Evolutionary conservation across 2,797 vertebrate genomes (phyloP), one percentile per base, ranked within the genome.

Genomic region (Heteromormyrus szaboi): DNA sequence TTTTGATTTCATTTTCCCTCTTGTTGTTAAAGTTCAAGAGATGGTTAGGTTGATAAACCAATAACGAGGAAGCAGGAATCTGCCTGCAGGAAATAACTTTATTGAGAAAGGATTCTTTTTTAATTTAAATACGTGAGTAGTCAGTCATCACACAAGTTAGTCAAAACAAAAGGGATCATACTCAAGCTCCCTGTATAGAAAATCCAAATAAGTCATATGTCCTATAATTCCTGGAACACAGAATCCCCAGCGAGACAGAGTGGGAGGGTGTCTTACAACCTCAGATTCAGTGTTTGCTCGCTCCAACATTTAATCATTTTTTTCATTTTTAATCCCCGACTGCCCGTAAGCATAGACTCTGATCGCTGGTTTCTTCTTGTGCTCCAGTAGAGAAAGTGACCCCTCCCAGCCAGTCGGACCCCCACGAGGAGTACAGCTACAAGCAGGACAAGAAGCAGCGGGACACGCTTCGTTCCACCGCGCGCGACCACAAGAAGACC

Each of bases 401-500:
- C 59, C 88, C 92, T 51, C 92, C 95, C 48, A 93, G 92, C 92
- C 95, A 95, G 17, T 90, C 94, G 62, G 89, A 98, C 90, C 93
- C 91, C 7, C 93, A 95, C 3, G 97, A 99, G 72, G 97, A 98
- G 50, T 94, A 97, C 92, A 97, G 94, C 95, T 97, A 97, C 90
- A 98, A 97, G 92, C 98, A 98, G 88, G 97, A 96, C 79, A 99
- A 97, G 89, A 99, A 99, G 95, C 95, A 96, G 48, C 95, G 97
- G 88, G 96, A 96, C 0, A 91, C 97, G 2, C 93, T 96, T 48
- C 96, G 99, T 91, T 97, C 97, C 88, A 98, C 96, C 0, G 97
- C 99, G 92, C 95, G 98, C 88, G 98, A 99, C 94, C 96, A 96
- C 91, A 99, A 99, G 93, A 99, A 99, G 93, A 98, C 96, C 0